These are phyloP conservation scores for Pangasianodon gigas DNA, from an alignment of 2,113 vertebrate species.

Conservation along the genomic window DNA sequence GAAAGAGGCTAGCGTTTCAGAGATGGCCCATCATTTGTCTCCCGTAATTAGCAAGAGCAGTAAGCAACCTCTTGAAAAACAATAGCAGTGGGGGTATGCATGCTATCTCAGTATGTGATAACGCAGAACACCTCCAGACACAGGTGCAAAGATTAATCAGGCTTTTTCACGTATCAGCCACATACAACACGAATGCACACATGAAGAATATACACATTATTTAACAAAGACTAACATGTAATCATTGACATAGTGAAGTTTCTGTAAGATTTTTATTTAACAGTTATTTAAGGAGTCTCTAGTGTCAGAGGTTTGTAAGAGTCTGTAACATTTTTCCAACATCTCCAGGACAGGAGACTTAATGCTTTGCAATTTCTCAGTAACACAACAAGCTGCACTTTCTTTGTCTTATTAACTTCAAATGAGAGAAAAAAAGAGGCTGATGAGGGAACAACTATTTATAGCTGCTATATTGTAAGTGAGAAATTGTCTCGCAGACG, in stretches of 20 bases:
- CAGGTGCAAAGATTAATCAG: neutral
- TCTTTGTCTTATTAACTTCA: neutral
- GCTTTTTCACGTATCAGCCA: neutral
- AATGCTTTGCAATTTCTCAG: neutral
- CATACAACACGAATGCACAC: neutral
- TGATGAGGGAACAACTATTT: neutral
- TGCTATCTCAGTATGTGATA: neutral
- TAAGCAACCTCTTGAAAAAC: neutral
- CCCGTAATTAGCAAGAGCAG: neutral
- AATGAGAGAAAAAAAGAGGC: neutral
- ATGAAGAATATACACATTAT: neutral
- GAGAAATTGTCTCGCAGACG: neutral
- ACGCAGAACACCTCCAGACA: neutral
- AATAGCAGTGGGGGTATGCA: too few relatives aligned
- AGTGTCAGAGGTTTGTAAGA: neutral
- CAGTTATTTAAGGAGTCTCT: neutral
- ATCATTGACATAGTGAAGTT: neutral
- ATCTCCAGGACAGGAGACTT: too few relatives aligned
- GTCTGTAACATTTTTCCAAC: neutral
- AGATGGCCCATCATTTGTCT: slow-evolving; percentile 1
- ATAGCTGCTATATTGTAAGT: neutral
- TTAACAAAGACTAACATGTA: neutral
- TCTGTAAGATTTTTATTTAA: neutral
- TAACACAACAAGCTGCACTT: neutral
- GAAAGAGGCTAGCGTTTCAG: neutral